Conservation (phyloP, 2,113 vertebrate genomes). For the Muntiacus muntjak region DNA sequence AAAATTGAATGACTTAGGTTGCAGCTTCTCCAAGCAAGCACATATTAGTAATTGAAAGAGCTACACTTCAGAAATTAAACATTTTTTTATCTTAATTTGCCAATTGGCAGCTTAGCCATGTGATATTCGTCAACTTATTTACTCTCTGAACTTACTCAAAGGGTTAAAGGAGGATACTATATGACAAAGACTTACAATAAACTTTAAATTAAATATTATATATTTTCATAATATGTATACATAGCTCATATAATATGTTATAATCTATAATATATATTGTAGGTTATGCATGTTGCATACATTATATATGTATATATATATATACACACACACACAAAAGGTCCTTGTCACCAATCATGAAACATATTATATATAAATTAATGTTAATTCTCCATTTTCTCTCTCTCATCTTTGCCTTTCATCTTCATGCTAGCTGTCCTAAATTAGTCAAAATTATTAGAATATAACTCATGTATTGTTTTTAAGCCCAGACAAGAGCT, state of each 20-base stretch:
- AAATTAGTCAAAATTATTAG: background rate
- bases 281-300: background rate
- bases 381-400: background rate
- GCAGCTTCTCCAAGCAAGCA: background rate
- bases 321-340: background rate
- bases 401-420: background rate
- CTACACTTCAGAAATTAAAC: background rate
- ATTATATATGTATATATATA: background rate
- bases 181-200: background rate
- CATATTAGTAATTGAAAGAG: background rate
- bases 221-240: background rate
- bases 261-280: background rate
- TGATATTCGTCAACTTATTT: background rate
- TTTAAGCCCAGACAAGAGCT: background rate
- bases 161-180: background rate
- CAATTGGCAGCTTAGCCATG: background rate
- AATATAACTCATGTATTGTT: background rate
- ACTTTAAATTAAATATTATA: background rate
- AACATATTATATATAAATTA: background rate
- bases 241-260: background rate
- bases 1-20: background rate
- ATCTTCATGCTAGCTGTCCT: background rate
- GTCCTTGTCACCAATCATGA: background rate
- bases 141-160: background rate
- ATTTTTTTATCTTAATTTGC: background rate